Evolutionary conservation across 2,113 vertebrate species (phyloP).

Genomic region (Ameiurus melas): DNA sequence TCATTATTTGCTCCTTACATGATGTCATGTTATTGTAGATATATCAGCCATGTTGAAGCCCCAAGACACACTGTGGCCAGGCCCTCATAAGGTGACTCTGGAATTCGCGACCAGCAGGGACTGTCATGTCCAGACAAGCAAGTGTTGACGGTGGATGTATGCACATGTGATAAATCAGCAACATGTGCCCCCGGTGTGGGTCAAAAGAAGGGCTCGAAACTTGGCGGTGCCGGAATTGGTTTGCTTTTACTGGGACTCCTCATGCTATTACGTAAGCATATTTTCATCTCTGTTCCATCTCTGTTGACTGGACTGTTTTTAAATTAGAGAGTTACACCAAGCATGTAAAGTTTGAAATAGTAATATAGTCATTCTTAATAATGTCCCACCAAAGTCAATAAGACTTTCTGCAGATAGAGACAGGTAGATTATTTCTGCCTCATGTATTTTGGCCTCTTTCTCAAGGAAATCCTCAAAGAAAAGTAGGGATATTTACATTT

Average conservation of each 20-base stretch:
- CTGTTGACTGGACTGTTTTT: no score
- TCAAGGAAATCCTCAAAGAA: neutral
- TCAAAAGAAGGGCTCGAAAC: constrained; percentile 11
- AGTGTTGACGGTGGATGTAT: constrained; percentile 62
- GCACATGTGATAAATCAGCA: constrained; percentile 62
- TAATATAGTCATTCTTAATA: neutral
- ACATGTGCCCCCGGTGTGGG: constrained; percentile 9
- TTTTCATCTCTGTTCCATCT: neutral
- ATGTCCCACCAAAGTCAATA: neutral
- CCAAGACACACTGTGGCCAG: constrained; percentile 56
- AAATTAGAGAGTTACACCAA: neutral
- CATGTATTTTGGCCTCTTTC: neutral
- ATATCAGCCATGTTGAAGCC: constrained; percentile 65
- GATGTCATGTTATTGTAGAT: constrained; percentile 54
- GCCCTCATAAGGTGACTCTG: constrained; percentile 58
- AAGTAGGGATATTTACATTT: neutral
- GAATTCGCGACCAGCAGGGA: constrained; percentile 66
- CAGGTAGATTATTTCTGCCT: neutral
- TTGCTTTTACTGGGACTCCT: constrained; percentile 79
- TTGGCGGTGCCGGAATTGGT: constrained; percentile 77
- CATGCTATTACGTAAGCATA: constrained; percentile 78
- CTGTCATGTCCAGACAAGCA: constrained; percentile 62
- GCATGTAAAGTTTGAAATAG: neutral
- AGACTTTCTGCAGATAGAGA: neutral
- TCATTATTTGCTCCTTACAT: neutral